Evolutionary conservation across 2,113 vertebrate genomes (phyloP), one percentile per base, ranked within the genome.

Genomic region (Oncorhynchus keta): DNA sequence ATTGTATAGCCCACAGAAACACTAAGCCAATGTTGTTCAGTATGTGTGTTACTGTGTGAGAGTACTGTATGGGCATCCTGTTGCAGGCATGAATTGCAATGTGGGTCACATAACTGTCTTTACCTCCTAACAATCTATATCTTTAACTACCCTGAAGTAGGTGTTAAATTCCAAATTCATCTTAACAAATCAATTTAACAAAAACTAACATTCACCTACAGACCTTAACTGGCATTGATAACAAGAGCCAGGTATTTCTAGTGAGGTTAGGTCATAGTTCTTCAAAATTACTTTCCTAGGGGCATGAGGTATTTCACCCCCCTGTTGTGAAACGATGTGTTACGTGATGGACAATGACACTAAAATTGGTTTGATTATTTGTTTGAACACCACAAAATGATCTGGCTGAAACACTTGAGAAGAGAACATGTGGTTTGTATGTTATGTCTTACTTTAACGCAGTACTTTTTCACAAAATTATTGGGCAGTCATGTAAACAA

Each of bases 21-120:
- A 18, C 66, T 81, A 62, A 79, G 69, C 73, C 75, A 45, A 45
- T 45, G 39, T 45, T 45, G 39, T 45, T 12, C 39, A 12, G 39
- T 45, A 45, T 45, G 39, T 11, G 39, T 45, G 39, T 11, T 9
- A 45, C 39, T 72, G 57, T 69, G 64, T 67, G 62, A 68, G 70
- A 81, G 73, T 77, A n/a, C 57, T 70, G 59, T 62, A 35, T 30
- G 16, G n/a, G n/a, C 77, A 13, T 59, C 69, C 65, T 72, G 30
- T 49, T 57, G 79, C 77, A 77, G 76, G 82, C 24, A 81, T 73
- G 45, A 85, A 65, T 62, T 76, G 24, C 22, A 30, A 76, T 74
- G 73, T 30, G 74, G 73, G 70, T 72, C 68, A 32, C 45, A 70
- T 22, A 13, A 28, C 5, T 67, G 65, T 67, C 65, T 87, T 22